Percentiles rank a stretch among this genome's conserved stretches.
Evolutionary conservation across 1,140 invertebrate genomes (phyloP).

Genomic region (Nebria ingens): DNA sequence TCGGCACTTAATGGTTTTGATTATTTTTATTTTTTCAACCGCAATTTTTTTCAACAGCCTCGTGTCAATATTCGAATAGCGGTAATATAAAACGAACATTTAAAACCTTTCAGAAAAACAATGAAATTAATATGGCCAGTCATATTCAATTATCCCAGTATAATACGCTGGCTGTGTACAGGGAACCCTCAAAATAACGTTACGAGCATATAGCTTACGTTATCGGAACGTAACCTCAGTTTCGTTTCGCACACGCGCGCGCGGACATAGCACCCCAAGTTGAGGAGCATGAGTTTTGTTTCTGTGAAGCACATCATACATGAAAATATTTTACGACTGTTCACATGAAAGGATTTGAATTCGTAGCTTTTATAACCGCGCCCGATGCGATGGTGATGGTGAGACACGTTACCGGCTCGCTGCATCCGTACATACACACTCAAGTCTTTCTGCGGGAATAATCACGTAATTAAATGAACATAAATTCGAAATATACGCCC

Average conservation of each 20-base stretch:
- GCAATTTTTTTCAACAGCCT: background rate
- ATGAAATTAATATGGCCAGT: background rate
- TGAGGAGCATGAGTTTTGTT: too few relatives aligned
- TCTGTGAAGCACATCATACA: too few relatives aligned
- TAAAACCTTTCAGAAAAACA: background rate
- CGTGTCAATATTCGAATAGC: background rate
- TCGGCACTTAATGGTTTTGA: background rate
- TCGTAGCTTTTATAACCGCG: background rate
- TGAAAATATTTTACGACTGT: slow-evolving; percentile 7
- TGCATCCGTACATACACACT: too few relatives aligned
- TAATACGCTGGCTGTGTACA: too few relatives aligned
- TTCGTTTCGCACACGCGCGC: too few relatives aligned
- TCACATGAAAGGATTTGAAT: slow-evolving; percentile 9
- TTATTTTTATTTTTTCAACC: too few relatives aligned
- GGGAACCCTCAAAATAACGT: background rate
- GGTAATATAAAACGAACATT: background rate
- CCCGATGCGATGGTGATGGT: background rate
- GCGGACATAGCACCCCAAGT: too few relatives aligned
- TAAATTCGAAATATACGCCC: background rate
- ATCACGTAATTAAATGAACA: slow-evolving; percentile 9
- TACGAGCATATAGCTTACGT: too few relatives aligned
- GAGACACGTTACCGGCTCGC: too few relatives aligned
- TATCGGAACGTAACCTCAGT: background rate
- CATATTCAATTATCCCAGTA: background rate
- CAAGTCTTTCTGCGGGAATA: slow-evolving; percentile 3